Conservation (phyloP, 2,888 invertebrate species). For the Phengaris alcon region DNA sequence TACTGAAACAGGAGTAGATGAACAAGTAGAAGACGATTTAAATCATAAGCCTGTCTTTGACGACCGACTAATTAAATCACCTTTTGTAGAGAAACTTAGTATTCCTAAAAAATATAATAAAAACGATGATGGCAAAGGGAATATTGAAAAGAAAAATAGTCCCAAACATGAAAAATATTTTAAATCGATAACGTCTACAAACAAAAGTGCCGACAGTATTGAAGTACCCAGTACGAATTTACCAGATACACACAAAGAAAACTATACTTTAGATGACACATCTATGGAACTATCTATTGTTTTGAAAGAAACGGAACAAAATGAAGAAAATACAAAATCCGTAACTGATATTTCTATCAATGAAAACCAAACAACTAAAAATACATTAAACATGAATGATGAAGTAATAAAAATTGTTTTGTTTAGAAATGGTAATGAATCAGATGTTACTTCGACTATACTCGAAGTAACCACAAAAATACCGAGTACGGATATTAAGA, state of each 20-base stretch:
- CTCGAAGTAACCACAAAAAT: constrained; percentile 59
- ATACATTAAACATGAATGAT: constrained; percentile 37
- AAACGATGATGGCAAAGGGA: constrained; percentile 51
- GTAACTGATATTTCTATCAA: constrained; percentile 5
- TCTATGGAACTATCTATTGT: constrained; percentile 63
- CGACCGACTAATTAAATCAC: constrained; percentile 25
- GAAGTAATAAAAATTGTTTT: constrained; percentile 42
- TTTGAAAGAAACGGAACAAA: constrained; percentile 54
- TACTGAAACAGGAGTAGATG: background rate
- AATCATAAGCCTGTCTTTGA: constrained; percentile 13
- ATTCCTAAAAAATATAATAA: constrained; percentile 66
- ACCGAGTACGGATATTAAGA: constrained; percentile 41
- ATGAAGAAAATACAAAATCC: constrained; percentile 39
- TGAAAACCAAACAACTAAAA: constrained; percentile 28
- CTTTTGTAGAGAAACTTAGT: constrained; percentile 20
- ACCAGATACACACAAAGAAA: constrained; percentile 25
- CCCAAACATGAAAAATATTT: constrained; percentile 17
- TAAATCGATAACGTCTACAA: constrained; percentile 25
- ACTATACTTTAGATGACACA: constrained; percentile 49
- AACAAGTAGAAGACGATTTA: background rate
- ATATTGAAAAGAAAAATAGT: constrained; percentile 43
- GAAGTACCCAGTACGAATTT: constrained; percentile 42
- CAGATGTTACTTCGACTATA: constrained; percentile 43
- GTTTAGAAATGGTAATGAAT: constrained; percentile 44
- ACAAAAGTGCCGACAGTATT: constrained; percentile 24